Conservation (phyloP, 1,140 invertebrate species). For the Matsumurasca onukii region DNA sequence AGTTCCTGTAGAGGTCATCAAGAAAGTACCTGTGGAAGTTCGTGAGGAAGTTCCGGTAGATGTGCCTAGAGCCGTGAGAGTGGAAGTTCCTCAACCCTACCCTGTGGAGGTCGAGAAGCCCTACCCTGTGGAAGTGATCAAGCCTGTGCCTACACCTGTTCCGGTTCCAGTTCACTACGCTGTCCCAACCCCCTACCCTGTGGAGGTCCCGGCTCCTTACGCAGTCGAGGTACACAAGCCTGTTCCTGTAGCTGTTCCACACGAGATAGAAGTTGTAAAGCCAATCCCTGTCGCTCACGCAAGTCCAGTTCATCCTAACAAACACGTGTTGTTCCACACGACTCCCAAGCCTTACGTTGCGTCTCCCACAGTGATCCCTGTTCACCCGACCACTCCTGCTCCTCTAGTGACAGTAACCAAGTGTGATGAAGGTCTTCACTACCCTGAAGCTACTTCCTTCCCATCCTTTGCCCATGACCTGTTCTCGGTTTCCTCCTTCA, state of each 20-base stretch:
- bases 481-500: too few species aligned
- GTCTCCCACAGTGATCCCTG: too few species aligned
- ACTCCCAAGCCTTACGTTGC: too few species aligned
- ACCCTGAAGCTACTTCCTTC: too few species aligned
- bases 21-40: constrained; percentile 2
- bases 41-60: background rate
- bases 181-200: background rate
- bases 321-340: background rate
- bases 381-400: too few species aligned
- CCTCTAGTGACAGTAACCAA: too few species aligned
- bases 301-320: background rate
- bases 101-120: constrained; percentile 9
- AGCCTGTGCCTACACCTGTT: background rate
- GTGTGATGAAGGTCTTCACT: too few species aligned
- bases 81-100: constrained; percentile 21
- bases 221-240: constrained; percentile 14
- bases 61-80: constrained; percentile 6
- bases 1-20: constrained; percentile 21
- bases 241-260: constrained; percentile 4
- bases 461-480: too few species aligned
- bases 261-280: background rate
- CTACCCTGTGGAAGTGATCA: constrained; percentile 6
- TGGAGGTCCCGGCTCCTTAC: constrained; percentile 6
- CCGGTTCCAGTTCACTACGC: background rate
- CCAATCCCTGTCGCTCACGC: background rate